Conservation (phyloP, 2,888 invertebrate species). For the Stenolophus ochropezus region DNA sequence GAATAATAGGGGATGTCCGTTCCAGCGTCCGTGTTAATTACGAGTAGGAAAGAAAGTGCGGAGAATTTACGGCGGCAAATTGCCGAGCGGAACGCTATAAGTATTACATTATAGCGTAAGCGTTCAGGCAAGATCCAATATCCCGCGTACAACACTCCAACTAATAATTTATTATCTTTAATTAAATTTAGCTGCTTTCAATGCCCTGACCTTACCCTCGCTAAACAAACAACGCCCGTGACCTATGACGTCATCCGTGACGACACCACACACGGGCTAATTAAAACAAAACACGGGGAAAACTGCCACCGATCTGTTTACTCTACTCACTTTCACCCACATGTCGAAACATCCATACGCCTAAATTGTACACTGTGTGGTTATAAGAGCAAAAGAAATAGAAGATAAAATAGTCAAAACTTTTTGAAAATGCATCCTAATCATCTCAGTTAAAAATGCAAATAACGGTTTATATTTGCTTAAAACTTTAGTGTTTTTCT, state of each 20-base stretch:
- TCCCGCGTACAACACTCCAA: background rate
- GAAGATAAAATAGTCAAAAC: too few relatives aligned
- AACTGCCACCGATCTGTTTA: too few relatives aligned
- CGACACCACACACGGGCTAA: background rate
- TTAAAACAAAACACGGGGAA: background rate
- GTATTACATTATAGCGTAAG: background rate
- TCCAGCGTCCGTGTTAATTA: conserved; percentile 2
- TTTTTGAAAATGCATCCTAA: too few relatives aligned
- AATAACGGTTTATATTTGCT: too few relatives aligned
- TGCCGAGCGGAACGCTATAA: background rate
- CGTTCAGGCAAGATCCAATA: background rate
- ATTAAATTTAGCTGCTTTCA: conserved; percentile 32
- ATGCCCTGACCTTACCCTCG: conserved; percentile 21
- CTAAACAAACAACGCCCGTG: background rate
- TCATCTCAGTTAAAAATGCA: too few relatives aligned
- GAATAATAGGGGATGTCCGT: background rate
- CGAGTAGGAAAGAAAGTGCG: background rate
- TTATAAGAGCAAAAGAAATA: too few relatives aligned
- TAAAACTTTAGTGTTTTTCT: too few relatives aligned
- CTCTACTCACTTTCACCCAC: too few relatives aligned
- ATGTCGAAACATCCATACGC: too few relatives aligned
- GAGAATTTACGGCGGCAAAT: conserved; percentile 5
- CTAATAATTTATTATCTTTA: conserved; percentile 39
- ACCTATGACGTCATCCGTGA: background rate
- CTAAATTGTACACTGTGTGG: too few relatives aligned